Evolutionary conservation across 2,113 vertebrate genomes (phyloP).

Genomic region (Heterochromis multidens): DNA sequence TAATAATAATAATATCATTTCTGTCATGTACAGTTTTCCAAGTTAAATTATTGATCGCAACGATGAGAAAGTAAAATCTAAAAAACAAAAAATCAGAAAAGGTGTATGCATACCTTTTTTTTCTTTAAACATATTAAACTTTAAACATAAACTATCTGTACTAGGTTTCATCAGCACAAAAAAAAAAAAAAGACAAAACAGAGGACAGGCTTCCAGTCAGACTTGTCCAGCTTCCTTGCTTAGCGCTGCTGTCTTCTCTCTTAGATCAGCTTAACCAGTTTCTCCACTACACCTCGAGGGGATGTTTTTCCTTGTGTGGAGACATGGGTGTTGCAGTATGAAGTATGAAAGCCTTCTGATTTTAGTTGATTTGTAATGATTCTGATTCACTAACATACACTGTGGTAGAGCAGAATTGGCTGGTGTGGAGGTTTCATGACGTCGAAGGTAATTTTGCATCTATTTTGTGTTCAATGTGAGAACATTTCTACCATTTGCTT

Average conservation of each 20-base stretch:
- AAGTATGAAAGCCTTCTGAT: background rate
- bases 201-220: no score
- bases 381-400: background rate
- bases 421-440: background rate
- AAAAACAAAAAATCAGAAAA: background rate
- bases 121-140: background rate
- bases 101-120: background rate
- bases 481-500: background rate
- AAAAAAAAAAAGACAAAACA: background rate
- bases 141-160: no score
- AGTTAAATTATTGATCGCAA: background rate
- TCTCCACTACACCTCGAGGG: background rate
- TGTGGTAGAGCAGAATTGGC: background rate
- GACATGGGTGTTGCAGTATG: background rate
- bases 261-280: no score
- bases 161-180: background rate
- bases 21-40: background rate
- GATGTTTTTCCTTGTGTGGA: background rate
- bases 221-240: no score
- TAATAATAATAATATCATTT: background rate
- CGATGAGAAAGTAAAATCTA: background rate
- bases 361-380: background rate
- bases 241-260: no score
- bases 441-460: background rate
- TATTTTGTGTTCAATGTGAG: background rate